phyloP scores from a whole-genome alignment of 2,113 vertebrate species.

The Melanotaenia duboulayi region DNA sequence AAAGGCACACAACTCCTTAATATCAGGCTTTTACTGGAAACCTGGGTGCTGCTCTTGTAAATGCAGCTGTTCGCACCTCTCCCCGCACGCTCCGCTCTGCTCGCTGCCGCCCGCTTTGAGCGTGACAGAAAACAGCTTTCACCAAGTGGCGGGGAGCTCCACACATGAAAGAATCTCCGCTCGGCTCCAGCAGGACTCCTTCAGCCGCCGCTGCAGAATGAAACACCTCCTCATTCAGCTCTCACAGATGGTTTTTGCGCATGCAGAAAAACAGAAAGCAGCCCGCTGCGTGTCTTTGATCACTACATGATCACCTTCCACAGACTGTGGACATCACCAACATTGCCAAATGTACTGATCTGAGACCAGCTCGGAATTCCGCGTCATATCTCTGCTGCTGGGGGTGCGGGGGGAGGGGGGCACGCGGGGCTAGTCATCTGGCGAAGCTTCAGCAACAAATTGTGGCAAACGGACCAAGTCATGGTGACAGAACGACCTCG shows the following conservation, averaged over 20 bases:
- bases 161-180: conserved; percentile 23
- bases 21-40: too few relatives aligned
- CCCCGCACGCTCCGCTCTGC: conserved; percentile 26
- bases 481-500: conserved; percentile 59
- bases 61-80: conserved; percentile 77
- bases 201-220: conserved; percentile 46
- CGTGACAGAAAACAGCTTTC: neutral
- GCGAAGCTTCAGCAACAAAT: conserved; percentile 54
- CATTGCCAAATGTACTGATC: conserved; percentile 35
- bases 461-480: conserved; percentile 62
- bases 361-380: conserved; percentile 37
- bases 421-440: conserved; percentile 25
- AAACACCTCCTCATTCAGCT: conserved; percentile 41
- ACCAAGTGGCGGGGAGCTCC: conserved; percentile 23
- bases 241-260: conserved; percentile 25
- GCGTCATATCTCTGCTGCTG: conserved; percentile 22
- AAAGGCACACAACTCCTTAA: too few relatives aligned
- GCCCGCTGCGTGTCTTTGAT: neutral
- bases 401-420: neutral
- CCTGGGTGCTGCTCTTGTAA: conserved; percentile 50
- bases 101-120: conserved; percentile 43
- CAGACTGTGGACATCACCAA: conserved; percentile 12
- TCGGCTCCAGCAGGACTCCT: conserved; percentile 17
- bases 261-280: neutral
- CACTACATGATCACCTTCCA: neutral